Base-by-base conservation (phyloP, 2,888 invertebrate species). In the Athalia rosae region DNA sequence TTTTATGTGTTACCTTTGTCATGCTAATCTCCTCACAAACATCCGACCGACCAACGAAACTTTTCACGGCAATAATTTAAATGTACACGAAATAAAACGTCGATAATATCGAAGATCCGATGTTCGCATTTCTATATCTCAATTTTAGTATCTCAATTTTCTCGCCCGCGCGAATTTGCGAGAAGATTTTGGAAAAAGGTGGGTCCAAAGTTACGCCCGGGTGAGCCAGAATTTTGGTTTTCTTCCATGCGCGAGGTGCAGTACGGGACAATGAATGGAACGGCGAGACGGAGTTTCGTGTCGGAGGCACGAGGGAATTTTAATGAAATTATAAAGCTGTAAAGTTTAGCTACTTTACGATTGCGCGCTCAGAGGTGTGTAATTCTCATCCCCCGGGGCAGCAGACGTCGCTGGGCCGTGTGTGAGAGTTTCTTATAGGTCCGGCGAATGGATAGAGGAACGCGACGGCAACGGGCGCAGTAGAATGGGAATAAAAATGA, bases 311-410 rank as follows among this genome's bases (percentile, higher is more conserved):
- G 28, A 28, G 80, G 79, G 81, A 79, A 81, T 82, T 81, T 83
- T 84, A 79, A 81, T 81, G 80, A 83, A 83, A 83, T 84, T 83
- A 83, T 83, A 81, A 82, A 82, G 81, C 79, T 81, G 79, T 84
- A 82, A 84, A 84, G 81, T 82, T 80, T 80, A 78, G 78, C 79
- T 80, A 82, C 79, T 84, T 82, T 83, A 83, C 81, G 80, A 78
- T 79, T 77, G 71, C 78, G 63, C 58, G 67, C 56, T 61, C 76
- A 48, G 77, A 74, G 74, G 74, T 74, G 74, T 74, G 71, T 71
- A 71, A 71, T 71, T 58, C 56, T 45, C 58, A 45, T 45, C 56
- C 71, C 56, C 61, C 67, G 62, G 56, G 43, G 28, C 48, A 47
- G 11, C 41, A 7, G 63, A 41, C 41, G 28, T 41, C 62, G 50